phyloP scores from a whole-genome alignment of 2,797 vertebrate species.

The Danionella dracula region DNA sequence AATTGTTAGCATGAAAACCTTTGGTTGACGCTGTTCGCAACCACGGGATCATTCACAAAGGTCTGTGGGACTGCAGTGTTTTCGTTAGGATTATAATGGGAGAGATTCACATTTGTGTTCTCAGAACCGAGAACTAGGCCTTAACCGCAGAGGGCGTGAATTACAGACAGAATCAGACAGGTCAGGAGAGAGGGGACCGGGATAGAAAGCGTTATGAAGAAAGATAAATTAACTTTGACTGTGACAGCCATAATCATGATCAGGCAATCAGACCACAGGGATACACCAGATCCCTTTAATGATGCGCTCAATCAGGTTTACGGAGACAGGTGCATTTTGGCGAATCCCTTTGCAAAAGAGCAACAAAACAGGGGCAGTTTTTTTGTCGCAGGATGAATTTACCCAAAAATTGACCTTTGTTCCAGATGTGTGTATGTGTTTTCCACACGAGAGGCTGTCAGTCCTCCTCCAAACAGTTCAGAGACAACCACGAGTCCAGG shows the following conservation, averaged over 20 bases:
- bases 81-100: not conserved
- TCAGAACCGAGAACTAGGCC: not conserved
- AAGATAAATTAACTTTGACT: slow-evolving; percentile 1
- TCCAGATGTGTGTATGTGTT: not conserved
- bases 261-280: not conserved
- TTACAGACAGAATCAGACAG: slow-evolving; percentile 7
- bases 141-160: not conserved
- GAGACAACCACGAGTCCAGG: slow-evolving; percentile 26
- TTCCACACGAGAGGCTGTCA: not conserved
- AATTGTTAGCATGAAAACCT: slow-evolving; percentile 44
- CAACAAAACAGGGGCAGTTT: not conserved
- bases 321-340: not conserved
- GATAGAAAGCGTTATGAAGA: not conserved
- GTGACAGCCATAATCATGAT: not conserved
- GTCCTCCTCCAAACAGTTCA: not conserved
- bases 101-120: slow-evolving; percentile 25
- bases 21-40: slow-evolving; percentile 20
- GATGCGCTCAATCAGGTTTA: not conserved
- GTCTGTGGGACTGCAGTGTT: not conserved
- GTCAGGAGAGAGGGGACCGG: not conserved
- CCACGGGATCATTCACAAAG: slow-evolving; percentile 8
- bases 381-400: not conserved
- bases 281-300: not conserved
- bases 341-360: not conserved
- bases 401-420: not conserved